Percentiles rank a stretch among this genome's conserved stretches.
These are phyloP conservation scores for Bathynomus jamesi DNA, from an alignment of 1,140 invertebrate species.

Conservation along the genomic window DNA sequence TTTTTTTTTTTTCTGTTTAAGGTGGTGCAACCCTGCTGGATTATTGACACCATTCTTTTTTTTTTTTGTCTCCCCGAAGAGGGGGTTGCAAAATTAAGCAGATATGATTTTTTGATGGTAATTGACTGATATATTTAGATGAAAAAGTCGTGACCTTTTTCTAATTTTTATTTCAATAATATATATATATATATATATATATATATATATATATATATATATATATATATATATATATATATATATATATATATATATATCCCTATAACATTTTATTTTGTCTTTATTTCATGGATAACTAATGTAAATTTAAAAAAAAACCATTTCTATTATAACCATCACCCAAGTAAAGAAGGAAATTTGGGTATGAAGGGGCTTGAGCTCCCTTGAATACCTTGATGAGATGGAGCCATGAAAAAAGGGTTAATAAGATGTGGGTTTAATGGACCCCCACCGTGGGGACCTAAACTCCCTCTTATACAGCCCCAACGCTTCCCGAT, in stretches of 20 bases:
- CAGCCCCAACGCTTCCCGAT: not conserved
- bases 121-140: too few species aligned
- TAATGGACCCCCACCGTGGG: not conserved
- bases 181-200: slow-evolving; percentile 3
- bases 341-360: not conserved
- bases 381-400: not conserved
- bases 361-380: not conserved
- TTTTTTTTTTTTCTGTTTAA: too few species aligned
- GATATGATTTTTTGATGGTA: too few species aligned
- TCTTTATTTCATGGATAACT: not conserved
- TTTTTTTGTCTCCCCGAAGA: too few species aligned
- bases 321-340: not conserved
- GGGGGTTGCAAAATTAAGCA: too few species aligned
- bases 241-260: slow-evolving; percentile 3
- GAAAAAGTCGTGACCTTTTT: too few species aligned
- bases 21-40: too few species aligned
- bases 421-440: not conserved
- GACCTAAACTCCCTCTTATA: not conserved
- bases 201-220: slow-evolving; percentile 3
- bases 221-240: slow-evolving; percentile 3
- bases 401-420: not conserved
- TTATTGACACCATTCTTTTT: too few species aligned
- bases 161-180: not conserved
- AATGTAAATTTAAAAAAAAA: not conserved
- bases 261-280: not conserved